Base-by-base conservation (phyloP, 2,888 invertebrate genomes). In the Caenorhabditis zanzibari region DNA sequence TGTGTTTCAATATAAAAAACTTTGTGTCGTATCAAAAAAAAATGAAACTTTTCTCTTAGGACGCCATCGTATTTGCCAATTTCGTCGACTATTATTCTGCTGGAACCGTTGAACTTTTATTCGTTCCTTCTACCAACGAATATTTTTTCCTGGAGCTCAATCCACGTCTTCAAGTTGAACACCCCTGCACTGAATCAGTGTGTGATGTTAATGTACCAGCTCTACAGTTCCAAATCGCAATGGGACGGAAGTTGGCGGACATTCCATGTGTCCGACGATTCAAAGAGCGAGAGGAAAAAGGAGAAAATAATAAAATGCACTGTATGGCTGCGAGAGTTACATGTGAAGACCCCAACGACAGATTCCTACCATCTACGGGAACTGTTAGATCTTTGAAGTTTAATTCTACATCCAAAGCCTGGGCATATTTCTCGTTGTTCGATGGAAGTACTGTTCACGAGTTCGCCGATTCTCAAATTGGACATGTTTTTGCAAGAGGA, bases 111-210 rank as follows among this genome's bases (percentile, higher is more conserved):
- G 99, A 99, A 92, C 99, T 98, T 93, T 94, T 99, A 16, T 99
- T 99, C 93, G 94, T 99, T 12, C 94, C 94, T 0, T 91, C 93
- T 14, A 88, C 86, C 2, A 96, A 96, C 0, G 95, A 95, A 80
- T 99, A 97, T 93, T 97, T 95, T 94, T 99, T 99, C 94, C 94
- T 99, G 91, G 99, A 99, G 93, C 94, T 99, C 91, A 99, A 99
- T 94, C 98, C 99, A 22, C 95, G 72, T 82, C 49, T 79, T 16
- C 93, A 94, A 91, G 99, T 99, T 41, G 99, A 99, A 93, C 99
- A 99, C 95, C 99, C 99, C 0, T 99, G 98, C 93, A 99, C 99
- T 0, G 99, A 99, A 94, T 98, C 99, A 98, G 96, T 99, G 44
- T 96, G 97, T 0, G 98, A 98, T 93, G 96, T 99, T 1, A 99